phyloP scores from a whole-genome alignment of 2,888 invertebrate species.

The Dysmachus trigonus region DNA sequence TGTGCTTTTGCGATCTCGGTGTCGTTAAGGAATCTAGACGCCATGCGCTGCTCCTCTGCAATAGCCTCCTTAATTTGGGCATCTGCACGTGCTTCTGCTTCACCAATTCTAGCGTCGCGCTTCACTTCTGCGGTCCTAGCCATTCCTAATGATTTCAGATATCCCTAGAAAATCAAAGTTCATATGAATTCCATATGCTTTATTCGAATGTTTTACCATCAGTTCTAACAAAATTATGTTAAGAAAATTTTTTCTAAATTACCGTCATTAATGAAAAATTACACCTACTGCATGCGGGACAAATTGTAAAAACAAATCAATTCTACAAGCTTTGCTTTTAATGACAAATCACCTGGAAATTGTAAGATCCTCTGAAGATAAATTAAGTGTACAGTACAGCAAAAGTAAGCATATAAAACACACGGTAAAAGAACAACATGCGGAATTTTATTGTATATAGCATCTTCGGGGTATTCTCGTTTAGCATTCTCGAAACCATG shows the following conservation, averaged over 20 bases:
- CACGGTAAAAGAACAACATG: not conserved
- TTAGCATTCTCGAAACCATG: not conserved
- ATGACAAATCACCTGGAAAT: not conserved
- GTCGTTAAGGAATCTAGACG: conserved; percentile 91
- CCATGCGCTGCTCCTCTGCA: conserved; percentile 96
- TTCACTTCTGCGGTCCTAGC: conserved; percentile 95
- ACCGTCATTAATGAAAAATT: not conserved
- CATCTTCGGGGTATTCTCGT: not conserved
- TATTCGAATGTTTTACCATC: not conserved
- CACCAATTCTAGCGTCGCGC: conserved; percentile 95
- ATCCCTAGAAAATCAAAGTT: conserved; percentile 63
- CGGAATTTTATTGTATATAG: not conserved
- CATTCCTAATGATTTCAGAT: conserved; percentile 93
- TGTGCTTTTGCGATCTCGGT: conserved; percentile 97
- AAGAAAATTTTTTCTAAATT: not conserved
- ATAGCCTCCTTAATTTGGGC: conserved; percentile 89
- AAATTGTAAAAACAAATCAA: not conserved
- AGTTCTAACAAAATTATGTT: not conserved
- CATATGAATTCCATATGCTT: not conserved
- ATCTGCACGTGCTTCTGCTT: conserved; percentile 84
- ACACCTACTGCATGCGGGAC: not conserved
- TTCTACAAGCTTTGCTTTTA: not conserved
- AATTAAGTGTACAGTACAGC: not conserved
- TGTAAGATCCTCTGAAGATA: not conserved
- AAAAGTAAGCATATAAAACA: not conserved